Conservation (phyloP, 2,888 invertebrate genomes). For the Endomychus coccineus region DNA sequence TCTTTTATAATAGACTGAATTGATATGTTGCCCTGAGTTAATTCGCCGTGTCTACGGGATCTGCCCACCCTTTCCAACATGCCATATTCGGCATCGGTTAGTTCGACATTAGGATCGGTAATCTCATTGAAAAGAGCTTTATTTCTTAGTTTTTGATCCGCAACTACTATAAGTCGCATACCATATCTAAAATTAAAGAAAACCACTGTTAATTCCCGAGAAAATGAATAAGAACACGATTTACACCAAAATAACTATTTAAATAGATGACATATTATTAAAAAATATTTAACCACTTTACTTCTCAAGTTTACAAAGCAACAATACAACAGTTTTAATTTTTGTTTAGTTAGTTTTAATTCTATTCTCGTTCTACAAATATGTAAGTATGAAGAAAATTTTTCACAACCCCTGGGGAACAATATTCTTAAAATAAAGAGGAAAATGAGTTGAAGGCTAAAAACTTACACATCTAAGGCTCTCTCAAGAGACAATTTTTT, state of each 20-base stretch:
- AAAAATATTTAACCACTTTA: too few species aligned
- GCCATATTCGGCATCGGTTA: conserved; percentile 56
- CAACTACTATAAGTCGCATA: conserved; percentile 61
- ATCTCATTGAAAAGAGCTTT: conserved; percentile 50
- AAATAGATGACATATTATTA: too few species aligned
- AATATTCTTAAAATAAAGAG: conserved; percentile 1
- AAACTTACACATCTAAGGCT: conserved; percentile 43
- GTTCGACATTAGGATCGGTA: conserved; percentile 44
- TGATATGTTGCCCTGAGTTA: conserved; percentile 58
- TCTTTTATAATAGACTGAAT: conserved; percentile 50
- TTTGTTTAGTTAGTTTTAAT: too few species aligned
- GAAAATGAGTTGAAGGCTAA: neutral
- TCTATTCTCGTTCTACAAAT: too few species aligned
- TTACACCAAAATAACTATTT: too few species aligned
- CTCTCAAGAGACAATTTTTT: conserved; percentile 43
- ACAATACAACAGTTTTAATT: too few species aligned
- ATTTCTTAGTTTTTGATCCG: conserved; percentile 54
- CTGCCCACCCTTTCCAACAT: conserved; percentile 69
- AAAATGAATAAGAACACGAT: too few species aligned
- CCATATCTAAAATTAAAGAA: conserved; percentile 48
- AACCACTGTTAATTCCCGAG: too few species aligned
- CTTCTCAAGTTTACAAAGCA: too few species aligned
- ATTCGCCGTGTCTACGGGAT: conserved; percentile 60
- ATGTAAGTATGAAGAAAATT: too few species aligned
- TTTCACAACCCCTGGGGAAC: too few species aligned